These are phyloP conservation scores for Nowickia ferox DNA, from an alignment of 2,888 invertebrate species.

Conservation along the genomic window DNA sequence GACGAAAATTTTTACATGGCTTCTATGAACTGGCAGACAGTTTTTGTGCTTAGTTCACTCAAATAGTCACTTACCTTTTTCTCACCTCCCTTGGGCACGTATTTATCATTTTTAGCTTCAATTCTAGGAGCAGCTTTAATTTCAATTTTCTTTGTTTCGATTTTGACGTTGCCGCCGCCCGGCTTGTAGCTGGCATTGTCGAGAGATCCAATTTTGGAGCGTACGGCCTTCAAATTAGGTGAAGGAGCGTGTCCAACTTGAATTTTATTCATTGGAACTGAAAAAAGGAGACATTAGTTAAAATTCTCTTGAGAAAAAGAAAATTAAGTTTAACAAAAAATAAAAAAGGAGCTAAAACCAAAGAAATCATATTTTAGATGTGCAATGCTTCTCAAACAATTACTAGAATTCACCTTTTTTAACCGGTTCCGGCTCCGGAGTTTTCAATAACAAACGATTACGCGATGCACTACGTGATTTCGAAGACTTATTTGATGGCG, in stretches of 20 bases:
- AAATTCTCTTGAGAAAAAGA: neutral
- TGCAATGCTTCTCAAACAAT: neutral
- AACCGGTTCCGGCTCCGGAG: conserved; percentile 88
- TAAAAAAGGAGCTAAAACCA: neutral
- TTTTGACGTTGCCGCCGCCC: conserved; percentile 94
- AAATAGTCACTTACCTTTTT: conserved; percentile 89
- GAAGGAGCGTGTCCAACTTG: conserved; percentile 96
- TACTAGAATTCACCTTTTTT: conserved; percentile 87
- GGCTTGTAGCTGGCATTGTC: conserved; percentile 95
- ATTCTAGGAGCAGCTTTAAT: conserved; percentile 93
- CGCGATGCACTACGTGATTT: conserved; percentile 83
- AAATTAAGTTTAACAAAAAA: neutral
- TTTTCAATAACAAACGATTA: conserved; percentile 85
- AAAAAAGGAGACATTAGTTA: conserved; percentile 19
- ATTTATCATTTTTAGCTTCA: conserved; percentile 95
- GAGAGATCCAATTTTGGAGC: conserved; percentile 95
- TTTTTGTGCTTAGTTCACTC: neutral
- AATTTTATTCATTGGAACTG: conserved; percentile 96
- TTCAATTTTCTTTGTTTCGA: conserved; percentile 93
- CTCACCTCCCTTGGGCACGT: conserved; percentile 93
- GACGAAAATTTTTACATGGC: too few relatives aligned
- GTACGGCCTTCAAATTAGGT: conserved; percentile 95
- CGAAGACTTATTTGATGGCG: conserved; percentile 83
- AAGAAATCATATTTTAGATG: neutral
- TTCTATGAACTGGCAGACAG: too few relatives aligned